Base-by-base conservation (phyloP, 64 coral and sea anemone species). In the Stichodactyla helianthus region DNA sequence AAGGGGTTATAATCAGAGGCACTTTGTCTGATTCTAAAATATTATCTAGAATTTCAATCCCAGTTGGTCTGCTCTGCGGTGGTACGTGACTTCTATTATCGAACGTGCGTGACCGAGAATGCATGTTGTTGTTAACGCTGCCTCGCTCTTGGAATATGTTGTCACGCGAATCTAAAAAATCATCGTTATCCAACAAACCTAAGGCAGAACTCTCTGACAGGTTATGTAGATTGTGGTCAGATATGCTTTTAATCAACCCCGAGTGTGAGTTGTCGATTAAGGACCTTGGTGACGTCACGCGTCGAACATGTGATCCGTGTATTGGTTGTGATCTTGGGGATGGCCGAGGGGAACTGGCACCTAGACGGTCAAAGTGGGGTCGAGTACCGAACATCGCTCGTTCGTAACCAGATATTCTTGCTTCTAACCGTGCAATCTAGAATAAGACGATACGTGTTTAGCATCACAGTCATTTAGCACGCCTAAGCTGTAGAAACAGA, bases 331-430 rank as follows among this genome's bases (percentile, higher is more conserved):
- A 25, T 22, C 59, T 53, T 19, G 77, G 77, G 15, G 90, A 83
- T 5, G 82, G 79, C 22, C 78, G 31, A 35, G 81, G 84, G 51
- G 68, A 86, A 61, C 50, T 85, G 0, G 61, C 52, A 16, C 89
- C 88, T 13, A 87, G 62, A 17, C 88, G 79, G 82, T 88, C 88
- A n/a, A 93, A 85, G 22, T 87, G 89, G 20, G 80, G 82, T 52
- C 93, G 79, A 23, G 90, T 60, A 51, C 97, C 97, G 74, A 99
- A 99, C 28, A 92, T 99, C 10, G 97, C 97, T 28, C 97, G 82
- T 71, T 99, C 97, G 82, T 99, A 99, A 10, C 97, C 97, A 16
- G 97, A 99, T 31, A 99, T 86, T 82, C 93, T 94, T 58, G 97
- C 97, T 90, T 99, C 93, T 9, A 99, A 81, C 53, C 97, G 82